A percentile compares a stretch with the other conserved stretches of the same genome.
Evolutionary conservation across 2,797 vertebrate genomes (phyloP).

Genomic region (Hapalemur alaotrensis): DNA sequence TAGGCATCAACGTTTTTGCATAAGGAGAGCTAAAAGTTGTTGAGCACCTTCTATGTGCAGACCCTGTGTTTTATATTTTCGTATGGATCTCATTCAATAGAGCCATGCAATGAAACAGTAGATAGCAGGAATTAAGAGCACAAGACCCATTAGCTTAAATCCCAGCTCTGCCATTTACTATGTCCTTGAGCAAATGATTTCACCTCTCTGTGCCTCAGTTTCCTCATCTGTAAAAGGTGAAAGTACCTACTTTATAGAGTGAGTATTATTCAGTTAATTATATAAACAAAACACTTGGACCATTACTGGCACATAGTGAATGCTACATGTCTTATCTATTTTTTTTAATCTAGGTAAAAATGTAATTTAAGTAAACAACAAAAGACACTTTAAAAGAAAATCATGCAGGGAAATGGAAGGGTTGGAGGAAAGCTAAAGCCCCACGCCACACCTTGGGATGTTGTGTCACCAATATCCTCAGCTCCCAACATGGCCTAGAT

Average conservation of each 20-base stretch:
- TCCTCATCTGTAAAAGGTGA: not conserved
- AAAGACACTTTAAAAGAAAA: too few relatives aligned
- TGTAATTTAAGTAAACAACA: too few relatives aligned
- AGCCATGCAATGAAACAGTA: not conserved
- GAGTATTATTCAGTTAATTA: not conserved
- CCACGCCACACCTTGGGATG: fast-evolving
- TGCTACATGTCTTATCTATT: too few relatives aligned
- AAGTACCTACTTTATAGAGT: not conserved
- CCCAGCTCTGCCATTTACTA: not conserved
- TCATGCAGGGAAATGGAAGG: too few relatives aligned
- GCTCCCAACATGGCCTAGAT: too few relatives aligned
- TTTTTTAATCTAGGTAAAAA: too few relatives aligned
- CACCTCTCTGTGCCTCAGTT: not conserved
- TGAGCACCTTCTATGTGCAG: not conserved
- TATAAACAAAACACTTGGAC: too few relatives aligned
- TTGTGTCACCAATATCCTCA: not conserved
- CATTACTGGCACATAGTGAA: too few relatives aligned
- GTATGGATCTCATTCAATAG: not conserved
- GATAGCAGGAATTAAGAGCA: not conserved
- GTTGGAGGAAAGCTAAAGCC: too few relatives aligned
- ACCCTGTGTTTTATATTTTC: not conserved
- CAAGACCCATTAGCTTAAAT: not conserved
- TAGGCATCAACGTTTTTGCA: not conserved
- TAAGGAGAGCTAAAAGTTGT: not conserved
- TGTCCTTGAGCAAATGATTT: not conserved